Conservation (phyloP, 1,140 invertebrate genomes). For the Lineus longissimus region DNA sequence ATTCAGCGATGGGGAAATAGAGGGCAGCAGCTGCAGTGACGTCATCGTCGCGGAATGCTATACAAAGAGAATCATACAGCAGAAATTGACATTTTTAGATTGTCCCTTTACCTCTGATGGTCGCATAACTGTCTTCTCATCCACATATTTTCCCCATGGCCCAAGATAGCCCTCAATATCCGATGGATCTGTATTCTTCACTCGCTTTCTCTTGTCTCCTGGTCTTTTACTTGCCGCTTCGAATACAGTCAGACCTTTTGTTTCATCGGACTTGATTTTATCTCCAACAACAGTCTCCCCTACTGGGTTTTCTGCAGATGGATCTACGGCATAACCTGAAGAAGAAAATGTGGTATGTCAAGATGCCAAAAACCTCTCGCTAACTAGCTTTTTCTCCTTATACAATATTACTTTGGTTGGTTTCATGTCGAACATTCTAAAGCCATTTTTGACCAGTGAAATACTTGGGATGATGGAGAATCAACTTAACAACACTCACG, state of each 20-base stretch:
- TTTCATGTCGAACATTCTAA: too few species aligned
- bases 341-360: constrained; percentile 30
- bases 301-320: constrained; percentile 72
- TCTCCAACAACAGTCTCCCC: constrained; percentile 66
- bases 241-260: constrained; percentile 71
- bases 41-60: too few species aligned
- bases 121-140: constrained; percentile 82
- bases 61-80: too few species aligned
- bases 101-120: constrained; percentile 70
- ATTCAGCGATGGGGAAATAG: too few species aligned
- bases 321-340: constrained; percentile 89
- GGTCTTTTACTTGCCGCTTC: constrained; percentile 66
- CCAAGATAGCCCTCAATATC: constrained; percentile 95
- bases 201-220: constrained; percentile 83
- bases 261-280: constrained; percentile 61
- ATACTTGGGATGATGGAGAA: too few species aligned
- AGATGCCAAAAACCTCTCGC: too few species aligned
- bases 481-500: too few species aligned
- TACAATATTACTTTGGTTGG: too few species aligned
- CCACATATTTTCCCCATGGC: constrained; percentile 92
- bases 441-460: too few species aligned
- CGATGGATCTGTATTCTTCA: constrained; percentile 82
- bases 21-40: too few species aligned
- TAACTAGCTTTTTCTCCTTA: too few species aligned
- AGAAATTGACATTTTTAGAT: too few species aligned